Evolutionary conservation across 2,888 invertebrate species (phyloP).

Genomic region (Trichogramma dendrolimi): DNA sequence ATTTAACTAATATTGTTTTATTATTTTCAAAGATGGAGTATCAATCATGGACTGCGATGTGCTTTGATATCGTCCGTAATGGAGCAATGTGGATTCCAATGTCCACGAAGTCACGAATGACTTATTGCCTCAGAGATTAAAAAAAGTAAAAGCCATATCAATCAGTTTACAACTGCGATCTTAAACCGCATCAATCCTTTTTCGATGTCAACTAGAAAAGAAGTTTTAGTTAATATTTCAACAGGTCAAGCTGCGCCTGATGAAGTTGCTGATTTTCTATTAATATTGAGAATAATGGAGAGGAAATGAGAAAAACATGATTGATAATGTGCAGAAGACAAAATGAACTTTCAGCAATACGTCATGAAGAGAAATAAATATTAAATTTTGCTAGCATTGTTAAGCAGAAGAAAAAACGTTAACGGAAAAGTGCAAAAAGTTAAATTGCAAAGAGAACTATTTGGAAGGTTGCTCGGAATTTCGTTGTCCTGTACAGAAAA

Average conservation of each 20-base stretch:
- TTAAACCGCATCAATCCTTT: slow-evolving; percentile 33
- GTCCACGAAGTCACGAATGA: slow-evolving; percentile 8
- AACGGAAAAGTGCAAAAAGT: slow-evolving; percentile 37
- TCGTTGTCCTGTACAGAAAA: slow-evolving; percentile 23
- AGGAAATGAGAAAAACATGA: slow-evolving; percentile 16
- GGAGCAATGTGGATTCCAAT: slow-evolving; percentile 1
- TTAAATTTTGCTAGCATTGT: too few relatives aligned
- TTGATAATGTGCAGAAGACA: slow-evolving; percentile 18
- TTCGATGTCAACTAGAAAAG: slow-evolving; percentile 8
- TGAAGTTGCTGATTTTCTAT: slow-evolving; percentile 24
- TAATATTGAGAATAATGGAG: slow-evolving; percentile 25
- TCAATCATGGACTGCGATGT: slow-evolving; percentile 4
- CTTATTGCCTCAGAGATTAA: not conserved
- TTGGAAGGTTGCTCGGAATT: slow-evolving; percentile 35
- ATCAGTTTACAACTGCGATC: not conserved
- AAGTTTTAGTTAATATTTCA: slow-evolving; percentile 17
- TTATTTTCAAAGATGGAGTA: slow-evolving; percentile 10
- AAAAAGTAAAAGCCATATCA: slow-evolving; percentile 1
- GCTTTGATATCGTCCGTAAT: slow-evolving; percentile 2
- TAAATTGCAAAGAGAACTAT: slow-evolving; percentile 36
- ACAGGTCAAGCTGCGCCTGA: slow-evolving; percentile 14
- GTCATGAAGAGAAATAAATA: slow-evolving; percentile 26
- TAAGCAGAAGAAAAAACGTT: slow-evolving; percentile 14
- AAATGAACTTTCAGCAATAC: slow-evolving; percentile 14
- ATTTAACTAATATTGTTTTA: not conserved